Evolutionary conservation across 2,797 vertebrate species (phyloP).

Genomic region (Salarias fasciatus): DNA sequence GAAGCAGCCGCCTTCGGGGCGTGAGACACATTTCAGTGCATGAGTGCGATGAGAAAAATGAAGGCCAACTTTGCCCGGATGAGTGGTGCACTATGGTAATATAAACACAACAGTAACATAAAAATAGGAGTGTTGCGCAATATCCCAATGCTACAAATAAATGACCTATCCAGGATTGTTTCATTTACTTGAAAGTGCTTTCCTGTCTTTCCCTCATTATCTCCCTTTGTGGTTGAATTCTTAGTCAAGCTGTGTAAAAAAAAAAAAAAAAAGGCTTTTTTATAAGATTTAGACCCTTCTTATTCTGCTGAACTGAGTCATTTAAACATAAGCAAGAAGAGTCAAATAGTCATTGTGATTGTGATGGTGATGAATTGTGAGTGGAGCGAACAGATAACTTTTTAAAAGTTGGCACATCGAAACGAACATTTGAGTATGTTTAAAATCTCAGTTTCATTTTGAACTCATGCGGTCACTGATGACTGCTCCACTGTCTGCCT

Average conservation of each 20-base stretch:
- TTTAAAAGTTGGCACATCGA: neutral
- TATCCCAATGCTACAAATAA: too few species aligned
- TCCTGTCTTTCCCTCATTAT: neutral
- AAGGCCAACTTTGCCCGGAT: conserved; percentile 41
- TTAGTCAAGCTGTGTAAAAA: conserved; percentile 33
- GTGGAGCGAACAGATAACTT: neutral
- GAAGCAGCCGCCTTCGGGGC: conserved; percentile 53
- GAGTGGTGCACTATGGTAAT: conserved; percentile 33
- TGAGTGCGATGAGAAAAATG: conserved; percentile 47
- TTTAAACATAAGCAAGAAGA: conserved; percentile 29
- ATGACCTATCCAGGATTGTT: too few species aligned
- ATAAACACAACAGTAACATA: conserved; percentile 27
- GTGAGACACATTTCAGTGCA: conserved; percentile 43
- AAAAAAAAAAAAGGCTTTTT: conserved; percentile 21
- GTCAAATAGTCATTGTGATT: too few species aligned
- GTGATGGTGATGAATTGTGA: neutral
- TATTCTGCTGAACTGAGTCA: conserved; percentile 11
- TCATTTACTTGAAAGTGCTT: neutral
- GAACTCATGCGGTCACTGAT: neutral
- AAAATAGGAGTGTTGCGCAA: neutral
- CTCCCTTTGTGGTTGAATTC: conserved; percentile 7
- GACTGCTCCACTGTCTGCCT: neutral
- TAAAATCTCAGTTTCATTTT: neutral
- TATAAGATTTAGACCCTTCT: conserved; percentile 17
- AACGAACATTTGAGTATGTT: neutral